Conservation (phyloP, 2,797 vertebrate species). For the Gambusia yucatana region DNA sequence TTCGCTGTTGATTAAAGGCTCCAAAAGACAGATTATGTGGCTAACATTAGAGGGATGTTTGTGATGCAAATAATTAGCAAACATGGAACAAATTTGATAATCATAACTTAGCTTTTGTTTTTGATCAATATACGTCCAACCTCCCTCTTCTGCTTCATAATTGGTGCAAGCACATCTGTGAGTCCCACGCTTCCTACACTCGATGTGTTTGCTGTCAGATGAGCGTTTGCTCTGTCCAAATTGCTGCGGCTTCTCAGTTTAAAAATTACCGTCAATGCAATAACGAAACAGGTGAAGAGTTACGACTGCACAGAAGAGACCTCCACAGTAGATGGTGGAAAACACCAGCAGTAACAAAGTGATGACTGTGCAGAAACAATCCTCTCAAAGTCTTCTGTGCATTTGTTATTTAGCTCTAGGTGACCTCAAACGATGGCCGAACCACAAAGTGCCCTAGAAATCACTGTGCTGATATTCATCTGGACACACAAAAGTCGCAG, state of each 20-base stretch:
- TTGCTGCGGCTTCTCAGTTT: neutral
- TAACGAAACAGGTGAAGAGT: neutral
- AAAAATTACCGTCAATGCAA: neutral
- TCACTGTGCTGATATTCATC: neutral
- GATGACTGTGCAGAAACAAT: conserved; percentile 4
- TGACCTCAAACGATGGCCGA: neutral
- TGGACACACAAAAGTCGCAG: neutral
- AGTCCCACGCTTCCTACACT: neutral
- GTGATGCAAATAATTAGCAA: neutral
- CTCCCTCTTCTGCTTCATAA: neutral
- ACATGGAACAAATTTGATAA: neutral
- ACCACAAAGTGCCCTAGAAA: neutral
- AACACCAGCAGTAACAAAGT: neutral
- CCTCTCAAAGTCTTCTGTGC: neutral
- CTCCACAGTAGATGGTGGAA: neutral
- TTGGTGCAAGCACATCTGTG: neutral
- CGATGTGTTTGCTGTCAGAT: neutral
- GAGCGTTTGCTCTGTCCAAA: neutral
- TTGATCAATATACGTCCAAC: neutral
- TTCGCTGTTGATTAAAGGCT: neutral
- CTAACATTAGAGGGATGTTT: neutral
- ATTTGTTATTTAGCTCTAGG: neutral
- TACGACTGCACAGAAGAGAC: neutral
- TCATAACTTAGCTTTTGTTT: neutral
- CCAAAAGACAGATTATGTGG: neutral